These are phyloP conservation scores for Thunnus thynnus DNA, from an alignment of 2,113 vertebrate genomes.

Conservation along the genomic window DNA sequence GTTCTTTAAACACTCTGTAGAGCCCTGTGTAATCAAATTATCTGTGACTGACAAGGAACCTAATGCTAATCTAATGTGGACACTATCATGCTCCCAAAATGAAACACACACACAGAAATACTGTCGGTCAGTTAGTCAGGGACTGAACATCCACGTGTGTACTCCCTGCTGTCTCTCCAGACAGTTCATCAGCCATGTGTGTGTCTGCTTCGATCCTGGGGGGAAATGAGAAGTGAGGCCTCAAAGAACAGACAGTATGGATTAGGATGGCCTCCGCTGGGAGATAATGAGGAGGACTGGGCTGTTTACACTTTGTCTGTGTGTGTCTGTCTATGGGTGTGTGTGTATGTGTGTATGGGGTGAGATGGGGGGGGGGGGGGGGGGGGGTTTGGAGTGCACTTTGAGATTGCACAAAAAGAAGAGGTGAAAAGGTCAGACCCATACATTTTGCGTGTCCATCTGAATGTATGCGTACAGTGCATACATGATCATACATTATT, in stretches of 20 bases:
- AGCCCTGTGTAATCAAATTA: constrained; percentile 26
- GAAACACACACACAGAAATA: constrained; percentile 1
- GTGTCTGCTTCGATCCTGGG: constrained; percentile 70
- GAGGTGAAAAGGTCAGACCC: constrained; percentile 45
- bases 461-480: neutral
- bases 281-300: constrained; percentile 73
- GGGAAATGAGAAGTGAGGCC: constrained; percentile 75
- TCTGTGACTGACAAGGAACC: constrained; percentile 31
- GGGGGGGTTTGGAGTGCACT: neutral
- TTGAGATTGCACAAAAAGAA: constrained; percentile 5
- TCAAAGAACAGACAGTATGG: constrained; percentile 70
- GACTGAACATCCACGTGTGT: constrained; percentile 14
- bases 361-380: neutral
- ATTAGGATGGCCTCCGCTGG: constrained; percentile 71
- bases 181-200: constrained; percentile 64
- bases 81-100: constrained; percentile 14
- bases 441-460: constrained; percentile 24
- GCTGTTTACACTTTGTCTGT: constrained; percentile 21
- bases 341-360: neutral
- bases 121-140: constrained; percentile 26
- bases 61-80: constrained; percentile 41
- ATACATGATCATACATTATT: constrained; percentile 14
- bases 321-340: constrained; percentile 12
- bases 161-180: constrained; percentile 38
- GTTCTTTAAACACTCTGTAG: constrained; percentile 13